phyloP scores from a whole-genome alignment of 2,888 invertebrate genomes.

The Agapetus fuscipes region DNA sequence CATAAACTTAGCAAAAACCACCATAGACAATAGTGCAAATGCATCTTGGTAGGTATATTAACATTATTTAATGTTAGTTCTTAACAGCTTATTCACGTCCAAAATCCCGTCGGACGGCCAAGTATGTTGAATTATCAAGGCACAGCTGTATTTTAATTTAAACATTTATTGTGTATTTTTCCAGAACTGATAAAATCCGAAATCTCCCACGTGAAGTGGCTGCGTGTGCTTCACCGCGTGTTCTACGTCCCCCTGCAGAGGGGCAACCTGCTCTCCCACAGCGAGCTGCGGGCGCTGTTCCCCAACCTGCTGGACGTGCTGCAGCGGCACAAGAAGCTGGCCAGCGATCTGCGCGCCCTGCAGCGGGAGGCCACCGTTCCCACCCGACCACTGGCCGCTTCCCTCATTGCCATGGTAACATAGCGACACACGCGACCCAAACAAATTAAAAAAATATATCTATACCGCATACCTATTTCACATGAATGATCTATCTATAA shows the following conservation, averaged over 20 bases:
- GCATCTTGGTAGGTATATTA: too few relatives aligned
- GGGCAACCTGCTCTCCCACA: constrained; percentile 57
- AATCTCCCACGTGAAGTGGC: constrained; percentile 77
- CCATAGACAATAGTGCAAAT: too few relatives aligned
- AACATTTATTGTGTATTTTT: too few relatives aligned
- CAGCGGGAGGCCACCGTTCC: constrained; percentile 29
- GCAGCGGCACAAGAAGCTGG: constrained; percentile 35
- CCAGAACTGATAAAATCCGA: constrained; percentile 74
- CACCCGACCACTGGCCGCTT: constrained; percentile 34
- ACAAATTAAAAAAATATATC: too few relatives aligned
- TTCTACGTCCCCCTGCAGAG: constrained; percentile 69
- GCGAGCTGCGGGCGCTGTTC: constrained; percentile 70
- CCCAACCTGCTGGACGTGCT: constrained; percentile 78
- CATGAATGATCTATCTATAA: too few relatives aligned
- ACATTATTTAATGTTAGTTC: too few relatives aligned
- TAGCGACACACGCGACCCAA: not conserved
- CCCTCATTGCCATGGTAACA: constrained; percentile 34
- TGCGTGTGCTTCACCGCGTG: constrained; percentile 74
- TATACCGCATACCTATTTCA: too few relatives aligned
- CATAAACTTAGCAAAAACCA: too few relatives aligned
- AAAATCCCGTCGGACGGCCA: too few relatives aligned
- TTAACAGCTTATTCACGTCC: too few relatives aligned
- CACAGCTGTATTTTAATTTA: too few relatives aligned
- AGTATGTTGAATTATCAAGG: too few relatives aligned
- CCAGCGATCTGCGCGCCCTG: constrained; percentile 30